Percentiles rank a stretch among this genome's conserved stretches.
These are phyloP conservation scores for Carcharodon carcharias DNA, from an alignment of 2,797 vertebrate species.

Conservation along the genomic window DNA sequence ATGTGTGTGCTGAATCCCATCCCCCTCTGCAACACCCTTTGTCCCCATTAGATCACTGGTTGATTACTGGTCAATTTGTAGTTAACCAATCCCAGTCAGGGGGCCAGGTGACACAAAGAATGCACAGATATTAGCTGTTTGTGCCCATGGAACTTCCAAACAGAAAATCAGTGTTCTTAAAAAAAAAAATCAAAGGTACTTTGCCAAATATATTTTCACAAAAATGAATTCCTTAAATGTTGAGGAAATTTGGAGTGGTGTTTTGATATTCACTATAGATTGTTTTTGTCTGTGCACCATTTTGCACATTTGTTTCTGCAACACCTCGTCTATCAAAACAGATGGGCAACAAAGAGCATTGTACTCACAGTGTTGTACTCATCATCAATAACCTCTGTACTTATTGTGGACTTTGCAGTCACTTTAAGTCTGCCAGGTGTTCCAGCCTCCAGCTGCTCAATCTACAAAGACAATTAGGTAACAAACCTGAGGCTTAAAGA, in stretches of 20 bases:
- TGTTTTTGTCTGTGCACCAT: neutral
- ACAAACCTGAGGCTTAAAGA: too few relatives aligned
- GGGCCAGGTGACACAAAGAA: neutral
- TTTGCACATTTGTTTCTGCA: neutral
- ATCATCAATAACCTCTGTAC: slow-evolving; percentile 63
- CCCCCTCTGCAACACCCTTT: neutral
- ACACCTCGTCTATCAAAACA: neutral
- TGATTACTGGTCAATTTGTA: neutral
- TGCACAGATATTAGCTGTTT: neutral
- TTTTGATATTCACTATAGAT: neutral
- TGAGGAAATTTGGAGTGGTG: neutral
- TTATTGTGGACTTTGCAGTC: slow-evolving; percentile 76
- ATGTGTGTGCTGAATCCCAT: neutral
- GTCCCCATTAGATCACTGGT: neutral
- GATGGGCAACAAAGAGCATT: neutral
- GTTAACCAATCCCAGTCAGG: neutral
- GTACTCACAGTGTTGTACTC: slow-evolving; percentile 85
- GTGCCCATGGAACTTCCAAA: neutral
- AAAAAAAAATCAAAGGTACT: neutral
- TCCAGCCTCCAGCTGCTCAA: slow-evolving; percentile 81
- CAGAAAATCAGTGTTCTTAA: neutral
- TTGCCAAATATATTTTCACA: neutral
- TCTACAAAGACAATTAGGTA: slow-evolving; percentile 52
- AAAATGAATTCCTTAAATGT: neutral
- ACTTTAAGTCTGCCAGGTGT: slow-evolving; percentile 82